Percentiles rank a stretch among this genome's conserved stretches.
Evolutionary conservation across 1,140 invertebrate species (phyloP).

Genomic region (Drosophila ogumai): DNA sequence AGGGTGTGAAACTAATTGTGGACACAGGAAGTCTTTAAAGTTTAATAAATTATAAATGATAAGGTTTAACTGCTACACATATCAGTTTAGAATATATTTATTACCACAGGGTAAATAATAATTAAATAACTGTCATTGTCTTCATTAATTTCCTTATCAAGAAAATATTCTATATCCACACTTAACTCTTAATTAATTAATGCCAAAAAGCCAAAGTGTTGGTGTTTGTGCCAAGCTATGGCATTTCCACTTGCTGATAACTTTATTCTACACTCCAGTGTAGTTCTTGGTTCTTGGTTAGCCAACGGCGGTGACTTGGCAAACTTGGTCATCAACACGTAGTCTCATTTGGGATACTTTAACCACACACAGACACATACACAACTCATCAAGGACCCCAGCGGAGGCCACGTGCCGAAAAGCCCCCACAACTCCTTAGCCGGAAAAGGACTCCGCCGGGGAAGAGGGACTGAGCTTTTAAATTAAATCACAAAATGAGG

Average conservation of each 20-base stretch:
- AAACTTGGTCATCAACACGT: conserved; percentile 63
- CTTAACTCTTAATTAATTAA: conserved; percentile 11
- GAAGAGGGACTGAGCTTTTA: conserved; percentile 62
- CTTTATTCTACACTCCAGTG: conserved; percentile 28
- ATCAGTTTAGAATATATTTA: background rate
- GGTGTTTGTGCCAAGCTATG: background rate
- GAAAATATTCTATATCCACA: background rate
- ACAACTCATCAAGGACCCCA: conserved; percentile 35
- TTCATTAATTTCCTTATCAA: background rate
- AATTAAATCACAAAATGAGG: conserved; percentile 81
- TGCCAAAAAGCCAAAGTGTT: background rate
- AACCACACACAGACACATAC: conserved; percentile 28
- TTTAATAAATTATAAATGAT: background rate
- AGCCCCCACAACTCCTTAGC: conserved; percentile 15
- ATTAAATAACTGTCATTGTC: background rate
- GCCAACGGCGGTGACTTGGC: conserved; percentile 22
- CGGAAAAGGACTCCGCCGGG: conserved; percentile 11
- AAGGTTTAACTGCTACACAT: background rate
- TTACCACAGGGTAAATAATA: background rate
- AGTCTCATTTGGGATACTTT: conserved; percentile 69
- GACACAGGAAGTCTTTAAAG: background rate
- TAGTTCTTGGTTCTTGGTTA: conserved; percentile 25
- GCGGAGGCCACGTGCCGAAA: conserved; percentile 50
- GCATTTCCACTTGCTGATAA: conserved; percentile 1
- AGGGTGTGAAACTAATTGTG: conserved; percentile 23